A percentile compares a stretch with the other conserved stretches of the same genome.
phyloP scores from a whole-genome alignment of 1,140 invertebrate species.

The Dolichoris vasculosae region DNA sequence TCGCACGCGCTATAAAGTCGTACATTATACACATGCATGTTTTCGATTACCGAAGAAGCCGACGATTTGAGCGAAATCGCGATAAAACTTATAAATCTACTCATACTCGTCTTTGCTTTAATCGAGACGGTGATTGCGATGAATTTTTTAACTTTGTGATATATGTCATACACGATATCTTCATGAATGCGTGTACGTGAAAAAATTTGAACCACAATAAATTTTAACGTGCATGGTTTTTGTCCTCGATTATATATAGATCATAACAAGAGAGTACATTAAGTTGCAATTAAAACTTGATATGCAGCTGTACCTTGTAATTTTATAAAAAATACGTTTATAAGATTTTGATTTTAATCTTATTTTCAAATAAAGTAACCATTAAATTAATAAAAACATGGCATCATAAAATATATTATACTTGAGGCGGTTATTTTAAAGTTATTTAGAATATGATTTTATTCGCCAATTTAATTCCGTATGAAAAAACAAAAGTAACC shows the following conservation, averaged over 20 bases:
- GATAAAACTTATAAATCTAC: constrained; percentile 12
- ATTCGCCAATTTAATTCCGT: no score
- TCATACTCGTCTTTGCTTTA: neutral
- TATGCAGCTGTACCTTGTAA: no score
- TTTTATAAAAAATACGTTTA: no score
- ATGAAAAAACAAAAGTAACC: no score
- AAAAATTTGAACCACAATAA: neutral
- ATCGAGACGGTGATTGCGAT: constrained; percentile 8
- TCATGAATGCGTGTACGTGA: neutral
- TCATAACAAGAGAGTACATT: neutral
- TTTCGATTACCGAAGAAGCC: neutral
- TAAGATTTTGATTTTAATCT: no score
- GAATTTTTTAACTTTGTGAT: constrained; percentile 1
- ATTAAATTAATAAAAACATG: no score
- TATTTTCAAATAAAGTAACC: no score
- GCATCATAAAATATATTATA: no score
- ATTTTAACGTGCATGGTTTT: neutral
- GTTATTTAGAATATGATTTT: no score
- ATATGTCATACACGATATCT: neutral
- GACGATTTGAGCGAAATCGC: constrained; percentile 16
- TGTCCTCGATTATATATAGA: neutral
- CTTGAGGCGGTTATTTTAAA: no score
- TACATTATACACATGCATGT: neutral
- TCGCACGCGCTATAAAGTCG: neutral
- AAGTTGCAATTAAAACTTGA: no score